A percentile compares a stretch with the other conserved stretches of the same genome.
phyloP scores from a whole-genome alignment of 2,113 vertebrate genomes.

The Percopsis transmontana region DNA sequence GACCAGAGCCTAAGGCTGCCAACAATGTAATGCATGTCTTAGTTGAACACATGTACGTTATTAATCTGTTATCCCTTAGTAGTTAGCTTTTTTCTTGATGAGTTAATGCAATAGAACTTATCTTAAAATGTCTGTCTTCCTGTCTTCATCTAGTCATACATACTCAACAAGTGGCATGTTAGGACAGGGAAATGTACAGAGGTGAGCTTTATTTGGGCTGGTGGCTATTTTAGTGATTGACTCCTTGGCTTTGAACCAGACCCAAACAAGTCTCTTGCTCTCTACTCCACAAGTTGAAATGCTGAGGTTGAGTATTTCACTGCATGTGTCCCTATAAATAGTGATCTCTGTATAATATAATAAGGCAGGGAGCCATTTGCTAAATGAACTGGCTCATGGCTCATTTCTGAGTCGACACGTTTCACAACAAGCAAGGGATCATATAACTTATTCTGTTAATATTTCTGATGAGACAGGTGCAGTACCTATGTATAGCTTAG shows the following conservation, averaged over 20 bases:
- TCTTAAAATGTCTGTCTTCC: background rate
- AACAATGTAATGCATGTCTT: no score
- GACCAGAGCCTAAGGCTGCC: no score
- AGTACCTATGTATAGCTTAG: no score
- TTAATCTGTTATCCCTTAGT: no score
- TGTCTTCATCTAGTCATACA: background rate
- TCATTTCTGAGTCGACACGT: conserved; percentile 19
- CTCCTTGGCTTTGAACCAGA: conserved; percentile 31
- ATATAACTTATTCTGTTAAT: no score
- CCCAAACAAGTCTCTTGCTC: conserved; percentile 20
- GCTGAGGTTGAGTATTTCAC: conserved; percentile 30
- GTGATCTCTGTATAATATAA: conserved; percentile 39
- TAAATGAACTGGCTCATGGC: conserved; percentile 44
- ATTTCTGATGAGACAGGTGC: background rate
- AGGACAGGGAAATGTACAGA: background rate
- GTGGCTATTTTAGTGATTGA: conserved; percentile 12
- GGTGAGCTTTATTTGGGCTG: background rate
- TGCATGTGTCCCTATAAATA: conserved; percentile 29
- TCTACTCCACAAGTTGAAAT: conserved; percentile 17
- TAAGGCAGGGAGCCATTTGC: conserved; percentile 38
- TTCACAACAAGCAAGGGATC: conserved; percentile 11
- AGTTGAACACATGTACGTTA: no score
- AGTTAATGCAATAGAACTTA: no score
- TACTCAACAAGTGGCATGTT: background rate
- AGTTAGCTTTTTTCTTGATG: no score